Base-by-base conservation (phyloP, 2,888 invertebrate genomes). In the Serrognathus titanus region DNA sequence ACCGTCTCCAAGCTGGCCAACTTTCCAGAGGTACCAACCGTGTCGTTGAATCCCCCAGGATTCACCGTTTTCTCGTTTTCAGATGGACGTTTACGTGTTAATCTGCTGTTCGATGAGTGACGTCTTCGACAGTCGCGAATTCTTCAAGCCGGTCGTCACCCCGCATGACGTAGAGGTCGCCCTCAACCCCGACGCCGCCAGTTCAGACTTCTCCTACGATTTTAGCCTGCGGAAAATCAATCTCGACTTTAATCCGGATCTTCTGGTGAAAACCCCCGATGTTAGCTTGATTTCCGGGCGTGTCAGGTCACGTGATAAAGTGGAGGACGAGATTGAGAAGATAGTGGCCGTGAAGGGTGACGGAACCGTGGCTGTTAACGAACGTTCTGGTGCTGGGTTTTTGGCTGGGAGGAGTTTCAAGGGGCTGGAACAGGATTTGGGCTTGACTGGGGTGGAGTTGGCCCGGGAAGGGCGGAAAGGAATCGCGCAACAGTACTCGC, bases 1-100 rank as follows among this genome's bases (percentile, higher is more conserved):
- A 97, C 94, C 80, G 90, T 92, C 9, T 89, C 94, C 0, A 99
- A 99, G 77, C 79, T 99, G 59, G 95, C 96, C 0, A 99, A 99
- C 79, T 96, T 97, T 75, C 87, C 90, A 53, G 93, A 94, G 81
- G 88, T 88, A 76, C 24, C 71, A 70, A 60, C 37, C 13, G 10
- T 46, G 35, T 39, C 11, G 2, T 10, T 11, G n/a, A n/a, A n/a
- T 39, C 11, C 11, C 39, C 11, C 5, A n/a, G 39, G 10, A 8
- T 38, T n/a, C 11, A 16, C 11, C 9, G 40, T 55, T 53, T n/a
- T n/a, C n/a, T 55, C 35, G 36, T 53, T 77, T 80, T 37, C 78
- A 92, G 86, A 89, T 98, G 62, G 97, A 98, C 71, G 85, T 92
- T 43, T 99, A 93, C 78, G 92, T 97, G 0, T 82, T 94, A 69